A percentile compares a stretch with the other conserved stretches of the same genome.
phyloP scores from a whole-genome alignment of 2,797 vertebrate genomes.

The Arrhamphus sclerolepis region DNA sequence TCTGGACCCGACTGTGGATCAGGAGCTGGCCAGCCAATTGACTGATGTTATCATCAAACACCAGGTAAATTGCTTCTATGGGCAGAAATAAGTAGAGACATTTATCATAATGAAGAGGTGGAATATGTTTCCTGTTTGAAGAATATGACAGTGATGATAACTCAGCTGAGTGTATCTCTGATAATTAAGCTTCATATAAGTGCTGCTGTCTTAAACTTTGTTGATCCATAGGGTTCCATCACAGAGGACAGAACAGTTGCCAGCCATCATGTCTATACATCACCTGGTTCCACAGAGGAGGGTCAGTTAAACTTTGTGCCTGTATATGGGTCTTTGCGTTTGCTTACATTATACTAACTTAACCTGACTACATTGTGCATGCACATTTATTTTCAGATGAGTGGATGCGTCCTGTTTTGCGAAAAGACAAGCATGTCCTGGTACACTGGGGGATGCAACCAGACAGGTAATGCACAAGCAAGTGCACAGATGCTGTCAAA shows the following conservation, averaged over 20 bases:
- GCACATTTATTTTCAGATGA: constrained; percentile 82
- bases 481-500: neutral
- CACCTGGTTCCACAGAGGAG: constrained; percentile 85
- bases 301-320: constrained; percentile 73
- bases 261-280: constrained; percentile 89
- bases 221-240: constrained; percentile 83
- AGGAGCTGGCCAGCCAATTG: constrained; percentile 89
- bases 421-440: constrained; percentile 90
- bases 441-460: constrained; percentile 96
- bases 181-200: constrained; percentile 1
- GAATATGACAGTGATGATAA: neutral
- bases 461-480: constrained; percentile 86
- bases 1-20: constrained; percentile 89
- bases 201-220: constrained; percentile 23
- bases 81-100: neutral
- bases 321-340: neutral
- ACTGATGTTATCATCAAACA: constrained; percentile 90
- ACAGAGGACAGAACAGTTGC: constrained; percentile 90
- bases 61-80: constrained; percentile 81
- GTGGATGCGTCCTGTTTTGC: constrained; percentile 94
- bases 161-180: neutral
- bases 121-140: neutral
- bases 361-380: neutral
- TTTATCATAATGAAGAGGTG: neutral
- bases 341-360: neutral